Base-by-base conservation (phyloP, 2,888 invertebrate species). In the Herminia tarsipennalis region DNA sequence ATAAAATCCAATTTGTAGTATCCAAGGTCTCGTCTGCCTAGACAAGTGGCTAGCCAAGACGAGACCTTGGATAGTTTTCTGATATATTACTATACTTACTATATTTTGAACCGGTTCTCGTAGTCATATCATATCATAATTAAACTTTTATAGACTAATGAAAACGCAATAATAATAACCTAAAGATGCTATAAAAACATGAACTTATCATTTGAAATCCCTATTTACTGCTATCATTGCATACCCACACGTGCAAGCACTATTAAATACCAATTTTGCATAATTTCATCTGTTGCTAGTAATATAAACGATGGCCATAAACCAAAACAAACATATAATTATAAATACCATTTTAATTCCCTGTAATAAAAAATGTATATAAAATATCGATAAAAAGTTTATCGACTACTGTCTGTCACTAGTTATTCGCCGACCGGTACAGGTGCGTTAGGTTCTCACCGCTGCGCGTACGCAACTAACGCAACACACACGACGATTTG, bases 381-480 rank as follows among this genome's bases (percentile, higher is more conserved):
- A 50, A 25, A 37, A 16, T 16, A 36, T 49, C 51, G 48, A 55
- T 14, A 25, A 18, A 46, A 46, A 18, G 27, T 27, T n/a, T 55
- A 52, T 63, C 60, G 61, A 64, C 33, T 34, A 9, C 13, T 3
- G 16, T 51, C 27, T 78, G 58, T 68, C 83, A 62, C 83, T 86
- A 83, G 39, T 58, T 45, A 69, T 78, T 70, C 71, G 73, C 80
- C 77, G 78, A 81, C 81, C 81, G 76, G 78, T 87, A 87, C 90
- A 90, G 90, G 90, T 90, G 90, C 86, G 83, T 78, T 73, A 63
- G 81, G 79, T 88, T 90, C 89, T 88, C 89, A 89, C 86, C 80
- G 79, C 64, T 54, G 48, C 61, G 62, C 67, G 63, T 61, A 62
- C 59, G 67, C 58, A 61, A 71, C 69, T 58, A 61, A 58, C 61